Evolutionary conservation across 2,888 invertebrate genomes (phyloP).

Genomic region (Craniophora ligustri): DNA sequence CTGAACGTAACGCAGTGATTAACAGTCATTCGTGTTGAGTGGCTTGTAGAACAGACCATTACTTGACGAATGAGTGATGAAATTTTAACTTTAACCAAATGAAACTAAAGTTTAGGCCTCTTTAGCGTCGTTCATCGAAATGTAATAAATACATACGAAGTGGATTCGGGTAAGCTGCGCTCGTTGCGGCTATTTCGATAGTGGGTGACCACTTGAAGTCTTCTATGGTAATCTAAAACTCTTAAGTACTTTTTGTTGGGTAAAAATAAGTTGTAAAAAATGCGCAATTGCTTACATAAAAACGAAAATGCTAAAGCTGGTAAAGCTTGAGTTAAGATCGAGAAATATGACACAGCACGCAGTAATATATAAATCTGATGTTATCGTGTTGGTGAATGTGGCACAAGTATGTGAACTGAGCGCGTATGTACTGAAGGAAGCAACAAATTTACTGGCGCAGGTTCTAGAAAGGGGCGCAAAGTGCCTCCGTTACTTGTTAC

Average conservation of each 20-base stretch:
- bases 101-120: too few species aligned
- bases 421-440: constrained; percentile 45
- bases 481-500: constrained; percentile 55
- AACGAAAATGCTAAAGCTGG: background rate
- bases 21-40: constrained; percentile 3
- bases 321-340: background rate
- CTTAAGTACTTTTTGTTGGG: too few species aligned
- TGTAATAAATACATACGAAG: too few species aligned
- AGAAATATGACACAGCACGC: constrained; percentile 13
- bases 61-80: background rate
- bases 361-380: constrained; percentile 34
- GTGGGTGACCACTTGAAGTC: too few species aligned
- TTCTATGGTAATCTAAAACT: too few species aligned
- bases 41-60: background rate
- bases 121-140: too few species aligned
- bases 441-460: constrained; percentile 49
- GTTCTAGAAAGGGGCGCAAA: constrained; percentile 47
- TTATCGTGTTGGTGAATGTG: constrained; percentile 29
- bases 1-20: constrained; percentile 16
- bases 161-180: too few species aligned
- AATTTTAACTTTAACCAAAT: background rate
- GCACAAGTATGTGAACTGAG: constrained; percentile 27
- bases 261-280: too few species aligned
- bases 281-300: background rate
- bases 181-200: too few species aligned